Base-by-base conservation (phyloP, 2,888 invertebrate species). In the Monochamus alternatus region DNA sequence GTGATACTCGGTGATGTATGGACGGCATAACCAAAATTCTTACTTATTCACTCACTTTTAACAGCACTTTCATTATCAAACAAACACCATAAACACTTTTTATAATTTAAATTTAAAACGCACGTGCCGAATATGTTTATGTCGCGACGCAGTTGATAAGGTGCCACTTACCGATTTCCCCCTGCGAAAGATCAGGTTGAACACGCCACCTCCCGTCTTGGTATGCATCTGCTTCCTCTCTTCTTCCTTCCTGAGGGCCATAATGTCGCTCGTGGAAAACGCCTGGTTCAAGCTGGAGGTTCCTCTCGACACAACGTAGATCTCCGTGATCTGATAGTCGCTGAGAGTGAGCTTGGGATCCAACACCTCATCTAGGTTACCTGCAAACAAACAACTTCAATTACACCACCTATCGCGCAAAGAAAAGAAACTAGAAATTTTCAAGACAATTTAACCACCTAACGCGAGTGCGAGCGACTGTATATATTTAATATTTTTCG, bases 281-380 rank as follows among this genome's bases (percentile, higher is more conserved):
- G 87, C 84, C 81, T 91, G 91, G 43, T 89, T 89, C 74, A 91
- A 87, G 75, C 90, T 86, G 22, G 89, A 88, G 2, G 91, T 89
- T 47, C 91, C 90, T 80, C 90, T 91, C 7, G 90, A 89, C 60
- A 92, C 92, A 38, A 93, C 87, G 77, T 91, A 91, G 63, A 94
- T 91, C 87, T 94, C 93, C 77, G 92, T 92, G 63, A 93, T 90
- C 78, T 92, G 91, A 84, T 93, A 93, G 85, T 93, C 93, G 70
- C 91, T 91, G 62, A 94, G 87, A 1, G 91, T 91, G 80, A 91
- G 86, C 79, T 91, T 90, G 55, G 91, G 90, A 80, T 92, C 91
- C 84, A 94, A 87, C 14, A 90, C 89, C 84, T 93, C 91, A 81
- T 92, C 91, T 77, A 93, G 88, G 86, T 92, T 92, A 22, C 90